A percentile compares a stretch with the other conserved stretches of the same genome.
Conservation (phyloP, 2,797 vertebrate genomes). For the Trichosurus vulpecula region DNA sequence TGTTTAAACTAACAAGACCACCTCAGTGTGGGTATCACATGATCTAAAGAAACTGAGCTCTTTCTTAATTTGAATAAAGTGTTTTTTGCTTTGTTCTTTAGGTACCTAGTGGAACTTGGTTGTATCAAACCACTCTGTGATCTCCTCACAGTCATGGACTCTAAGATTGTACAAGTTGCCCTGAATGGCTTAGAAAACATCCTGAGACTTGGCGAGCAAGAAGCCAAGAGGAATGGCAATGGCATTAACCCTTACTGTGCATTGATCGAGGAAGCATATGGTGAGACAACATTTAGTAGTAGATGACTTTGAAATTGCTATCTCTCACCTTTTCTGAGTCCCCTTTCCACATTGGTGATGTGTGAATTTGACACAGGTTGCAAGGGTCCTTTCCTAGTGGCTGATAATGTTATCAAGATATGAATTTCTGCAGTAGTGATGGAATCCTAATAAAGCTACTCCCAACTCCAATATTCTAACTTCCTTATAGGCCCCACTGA, state of each 20-base stretch:
- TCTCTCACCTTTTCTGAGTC: not conserved
- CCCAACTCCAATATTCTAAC: too few species aligned
- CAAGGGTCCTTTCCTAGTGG: not conserved
- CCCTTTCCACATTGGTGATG: not conserved
- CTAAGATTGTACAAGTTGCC: conserved; percentile 98
- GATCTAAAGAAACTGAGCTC: conserved; percentile 41
- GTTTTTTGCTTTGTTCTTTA: conserved; percentile 79
- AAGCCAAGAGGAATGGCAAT: conserved; percentile 92
- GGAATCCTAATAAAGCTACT: too few species aligned
- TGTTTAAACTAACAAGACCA: conserved; percentile 2
- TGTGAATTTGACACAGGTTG: not conserved
- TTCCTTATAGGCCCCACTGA: too few species aligned
- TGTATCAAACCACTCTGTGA: conserved; percentile 98
- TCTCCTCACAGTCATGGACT: conserved; percentile 98
- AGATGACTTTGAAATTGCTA: not conserved
- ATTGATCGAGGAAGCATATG: conserved; percentile 97
- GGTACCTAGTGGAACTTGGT: conserved; percentile 95
- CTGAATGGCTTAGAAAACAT: conserved; percentile 97
- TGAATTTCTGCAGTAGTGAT: not conserved
- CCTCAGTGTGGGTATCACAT: not conserved
- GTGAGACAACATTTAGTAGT: conserved; percentile 81
- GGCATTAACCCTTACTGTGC: conserved; percentile 98
- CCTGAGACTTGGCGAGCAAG: conserved; percentile 95
- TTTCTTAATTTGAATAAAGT: conserved; percentile 37
- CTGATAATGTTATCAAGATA: not conserved